phyloP scores from a whole-genome alignment of 2,113 vertebrate species.

The Amphiprion percula region DNA sequence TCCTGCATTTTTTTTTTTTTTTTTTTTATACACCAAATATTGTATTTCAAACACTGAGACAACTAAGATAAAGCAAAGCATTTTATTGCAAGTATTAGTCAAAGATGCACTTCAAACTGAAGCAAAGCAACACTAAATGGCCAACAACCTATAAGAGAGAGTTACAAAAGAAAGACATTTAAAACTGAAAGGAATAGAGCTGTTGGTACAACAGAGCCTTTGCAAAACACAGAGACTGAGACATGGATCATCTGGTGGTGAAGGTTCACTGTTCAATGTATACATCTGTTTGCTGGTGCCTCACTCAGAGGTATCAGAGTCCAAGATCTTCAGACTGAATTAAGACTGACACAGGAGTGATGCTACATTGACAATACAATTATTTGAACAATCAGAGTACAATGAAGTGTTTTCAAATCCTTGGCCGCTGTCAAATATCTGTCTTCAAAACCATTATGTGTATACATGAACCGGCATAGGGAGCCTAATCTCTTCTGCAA shows the following conservation, averaged over 20 bases:
- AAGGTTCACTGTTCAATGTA: conserved; percentile 46
- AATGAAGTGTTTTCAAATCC: conserved; percentile 44
- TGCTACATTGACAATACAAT: conserved; percentile 41
- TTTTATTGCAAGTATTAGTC: conserved; percentile 93
- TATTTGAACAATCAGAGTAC: conserved; percentile 33
- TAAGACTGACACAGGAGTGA: conserved; percentile 47
- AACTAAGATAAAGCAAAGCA: conserved; percentile 83
- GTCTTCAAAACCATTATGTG: conserved; percentile 48
- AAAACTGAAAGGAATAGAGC: conserved; percentile 78
- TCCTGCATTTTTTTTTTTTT: background rate
- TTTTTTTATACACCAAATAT: background rate
- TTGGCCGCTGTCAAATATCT: conserved; percentile 59
- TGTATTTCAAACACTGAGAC: conserved; percentile 9
- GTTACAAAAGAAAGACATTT: conserved; percentile 79
- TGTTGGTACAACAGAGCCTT: conserved; percentile 84
- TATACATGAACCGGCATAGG: conserved; percentile 44
- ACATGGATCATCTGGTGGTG: conserved; percentile 71
- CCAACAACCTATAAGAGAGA: conserved; percentile 81
- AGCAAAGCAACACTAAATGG: conserved; percentile 89
- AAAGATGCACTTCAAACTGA: conserved; percentile 89
- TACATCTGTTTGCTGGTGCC: conserved; percentile 72
- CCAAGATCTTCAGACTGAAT: conserved; percentile 53
- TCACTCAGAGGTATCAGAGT: conserved; percentile 68
- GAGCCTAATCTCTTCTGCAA: conserved; percentile 76
- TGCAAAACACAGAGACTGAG: conserved; percentile 79